These are phyloP conservation scores for Mastomys coucha DNA, from an alignment of 2,113 vertebrate genomes.

Conservation along the genomic window DNA sequence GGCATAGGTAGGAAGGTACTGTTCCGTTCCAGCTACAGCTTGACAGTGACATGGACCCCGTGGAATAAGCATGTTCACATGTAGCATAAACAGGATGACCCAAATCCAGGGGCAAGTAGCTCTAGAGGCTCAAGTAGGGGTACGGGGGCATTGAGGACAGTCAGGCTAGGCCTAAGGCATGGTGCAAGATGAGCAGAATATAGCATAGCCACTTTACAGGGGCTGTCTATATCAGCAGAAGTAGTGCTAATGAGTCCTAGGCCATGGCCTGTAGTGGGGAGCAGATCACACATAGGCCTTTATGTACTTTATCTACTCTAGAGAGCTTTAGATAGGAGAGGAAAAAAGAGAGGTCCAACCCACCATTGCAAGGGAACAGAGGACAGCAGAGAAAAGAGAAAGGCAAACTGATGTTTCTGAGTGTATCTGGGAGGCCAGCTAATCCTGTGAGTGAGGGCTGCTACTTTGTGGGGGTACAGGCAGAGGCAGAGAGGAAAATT, in stretches of 20 bases:
- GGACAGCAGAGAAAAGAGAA: neutral
- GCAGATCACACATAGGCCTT: neutral
- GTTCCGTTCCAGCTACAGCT: neutral
- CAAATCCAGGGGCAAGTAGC: neutral
- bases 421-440: neutral
- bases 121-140: neutral
- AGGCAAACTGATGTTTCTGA: neutral
- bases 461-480: too few relatives aligned
- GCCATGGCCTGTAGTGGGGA: neutral
- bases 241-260: neutral
- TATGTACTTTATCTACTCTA: neutral
- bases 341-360: neutral
- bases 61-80: neutral
- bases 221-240: neutral
- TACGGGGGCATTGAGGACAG: neutral
- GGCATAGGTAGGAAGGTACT: neutral
- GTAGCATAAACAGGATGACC: neutral
- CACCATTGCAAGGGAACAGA: neutral
- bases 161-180: neutral
- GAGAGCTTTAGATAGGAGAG: neutral
- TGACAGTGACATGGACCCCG: neutral
- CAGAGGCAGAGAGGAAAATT: neutral
- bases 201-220: neutral
- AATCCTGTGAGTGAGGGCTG: neutral
- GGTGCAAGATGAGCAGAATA: neutral